phyloP scores from a whole-genome alignment of 2,797 vertebrate genomes.

The Taeniopygia guttata region DNA sequence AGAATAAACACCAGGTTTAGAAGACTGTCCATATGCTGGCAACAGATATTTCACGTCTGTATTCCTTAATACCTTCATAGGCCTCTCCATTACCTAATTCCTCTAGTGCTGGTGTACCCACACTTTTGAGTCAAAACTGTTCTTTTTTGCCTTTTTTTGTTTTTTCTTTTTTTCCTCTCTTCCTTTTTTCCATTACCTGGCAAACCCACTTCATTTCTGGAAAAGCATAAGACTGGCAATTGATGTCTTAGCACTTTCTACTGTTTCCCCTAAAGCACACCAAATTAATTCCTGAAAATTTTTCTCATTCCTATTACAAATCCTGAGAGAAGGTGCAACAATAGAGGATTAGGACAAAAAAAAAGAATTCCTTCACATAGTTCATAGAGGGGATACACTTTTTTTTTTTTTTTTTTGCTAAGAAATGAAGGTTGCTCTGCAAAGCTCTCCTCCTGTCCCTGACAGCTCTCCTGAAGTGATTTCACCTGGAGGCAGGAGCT shows the following conservation, averaged over 20 bases:
- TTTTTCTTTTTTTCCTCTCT: fast-evolving
- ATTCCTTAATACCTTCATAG: background rate
- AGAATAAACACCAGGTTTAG: background rate
- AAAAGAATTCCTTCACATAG: fast-evolving
- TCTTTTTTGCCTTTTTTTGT: background rate
- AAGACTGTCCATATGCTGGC: background rate
- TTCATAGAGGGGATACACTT: fast-evolving
- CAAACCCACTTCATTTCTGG: background rate
- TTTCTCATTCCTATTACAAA: background rate
- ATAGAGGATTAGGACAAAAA: background rate
- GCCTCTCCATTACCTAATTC: background rate
- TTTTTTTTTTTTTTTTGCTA: background rate
- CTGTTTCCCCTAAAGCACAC: fast-evolving
- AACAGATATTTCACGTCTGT: background rate
- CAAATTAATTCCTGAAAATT: background rate
- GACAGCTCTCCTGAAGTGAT: background rate
- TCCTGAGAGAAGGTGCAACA: background rate
- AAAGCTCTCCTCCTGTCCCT: background rate
- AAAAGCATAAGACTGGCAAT: background rate
- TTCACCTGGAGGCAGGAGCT: background rate
- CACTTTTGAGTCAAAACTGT: fast-evolving
- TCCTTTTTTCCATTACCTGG: background rate
- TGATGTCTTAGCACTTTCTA: background rate
- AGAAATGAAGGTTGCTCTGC: background rate
- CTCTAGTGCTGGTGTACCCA: background rate